Evolutionary conservation across 2,888 invertebrate genomes (phyloP).

Genomic region (Arctia plantaginis): DNA sequence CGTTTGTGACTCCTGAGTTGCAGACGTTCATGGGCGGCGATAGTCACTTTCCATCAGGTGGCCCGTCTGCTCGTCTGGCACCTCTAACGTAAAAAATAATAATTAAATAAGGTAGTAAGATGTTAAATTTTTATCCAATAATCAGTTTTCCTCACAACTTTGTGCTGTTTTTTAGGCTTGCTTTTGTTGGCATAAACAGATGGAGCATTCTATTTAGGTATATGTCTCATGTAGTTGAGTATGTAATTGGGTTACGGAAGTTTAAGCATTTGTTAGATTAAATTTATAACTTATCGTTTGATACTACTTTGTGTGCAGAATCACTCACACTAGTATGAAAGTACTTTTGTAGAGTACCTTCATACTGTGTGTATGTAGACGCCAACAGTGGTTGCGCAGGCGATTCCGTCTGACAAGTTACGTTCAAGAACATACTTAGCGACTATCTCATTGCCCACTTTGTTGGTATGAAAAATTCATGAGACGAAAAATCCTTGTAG

Average conservation of each 20-base stretch:
- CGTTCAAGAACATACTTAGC: conserved; percentile 26
- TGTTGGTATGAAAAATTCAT: conserved; percentile 54
- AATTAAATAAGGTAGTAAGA: too few species aligned
- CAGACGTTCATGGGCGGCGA: too few species aligned
- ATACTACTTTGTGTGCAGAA: neutral
- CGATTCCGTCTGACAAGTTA: conserved; percentile 25
- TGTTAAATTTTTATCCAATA: too few species aligned
- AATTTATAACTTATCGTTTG: neutral
- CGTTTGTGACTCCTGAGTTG: too few species aligned
- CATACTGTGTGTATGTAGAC: conserved; percentile 8
- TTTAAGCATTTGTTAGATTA: neutral
- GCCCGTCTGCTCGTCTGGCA: too few species aligned
- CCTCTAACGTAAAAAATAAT: too few species aligned
- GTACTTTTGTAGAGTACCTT: conserved; percentile 5
- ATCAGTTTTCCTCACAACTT: too few species aligned
- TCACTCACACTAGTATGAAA: too few species aligned
- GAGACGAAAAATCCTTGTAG: conserved; percentile 35
- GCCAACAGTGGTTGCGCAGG: conserved; percentile 24
- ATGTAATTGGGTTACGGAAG: neutral
- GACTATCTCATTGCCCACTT: conserved; percentile 48
- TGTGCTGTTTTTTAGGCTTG: neutral
- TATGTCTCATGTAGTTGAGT: neutral
- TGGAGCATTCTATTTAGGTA: neutral
- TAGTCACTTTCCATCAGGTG: too few species aligned
- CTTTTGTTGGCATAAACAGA: neutral